Base-by-base conservation (phyloP, 2,888 invertebrate species). In the Cerastis leucographa region DNA sequence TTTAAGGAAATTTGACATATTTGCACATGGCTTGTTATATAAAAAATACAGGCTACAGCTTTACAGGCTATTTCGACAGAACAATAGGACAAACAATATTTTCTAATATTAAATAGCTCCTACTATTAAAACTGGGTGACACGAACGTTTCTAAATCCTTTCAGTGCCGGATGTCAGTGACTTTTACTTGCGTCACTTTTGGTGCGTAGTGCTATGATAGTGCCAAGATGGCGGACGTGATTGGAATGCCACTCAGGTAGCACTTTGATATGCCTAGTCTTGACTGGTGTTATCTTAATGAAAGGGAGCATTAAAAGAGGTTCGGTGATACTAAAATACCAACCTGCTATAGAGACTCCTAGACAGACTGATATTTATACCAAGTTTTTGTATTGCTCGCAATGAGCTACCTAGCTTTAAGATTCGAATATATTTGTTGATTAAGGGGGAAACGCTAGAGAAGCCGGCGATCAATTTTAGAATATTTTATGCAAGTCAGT, bases 111-210 rank as follows among this genome's bases (percentile, higher is more conserved):
- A 64, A 25, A 65, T 46, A 8, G 25, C 35, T 54, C 65, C 40
- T 56, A 78, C 56, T 69, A 76, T 75, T 56, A 68, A 80, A 84
- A 80, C 62, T 68, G 56, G 61, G 66, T 77, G 65, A 69, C 67
- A 56, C 54, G 59, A 42, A 25, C 77, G 73, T 76, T 85, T 76
- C 84, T 77, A 84, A 84, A 78, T 78, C 78, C 78, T 85, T 85
- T 78, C 65, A 74, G 76, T 22, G 68, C 78, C 84, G 81, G 87
- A 84, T 83, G 81, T 79, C 81, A 85, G 78, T 76, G 69, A 85
- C 87, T 85, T 86, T 88, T 87, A 86, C 80, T 85, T 54, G 40
- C n/a, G 72, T 64, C 83, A 68, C 68, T 81, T 87, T 80, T 71
- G 84, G 82, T 78, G 76, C 61, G 65, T 29, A 59, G 17, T 25